Conservation (phyloP, 2,888 invertebrate species). For the Pharmacophagus antenor region DNA sequence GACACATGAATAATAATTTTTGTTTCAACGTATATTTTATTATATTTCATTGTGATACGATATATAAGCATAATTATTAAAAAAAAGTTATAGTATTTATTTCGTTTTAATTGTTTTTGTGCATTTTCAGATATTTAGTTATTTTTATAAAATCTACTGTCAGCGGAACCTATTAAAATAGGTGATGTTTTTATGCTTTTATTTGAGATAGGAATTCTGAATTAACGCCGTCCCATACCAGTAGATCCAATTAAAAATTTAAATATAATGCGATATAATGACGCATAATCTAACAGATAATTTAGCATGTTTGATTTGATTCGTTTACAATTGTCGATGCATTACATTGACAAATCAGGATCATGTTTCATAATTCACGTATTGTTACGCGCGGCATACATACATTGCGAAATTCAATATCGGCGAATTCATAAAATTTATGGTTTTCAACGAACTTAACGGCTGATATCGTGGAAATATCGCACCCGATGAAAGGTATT, state of each 20-base stretch:
- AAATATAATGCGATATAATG: slow-evolving; percentile 6
- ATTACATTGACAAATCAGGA: slow-evolving; percentile 20
- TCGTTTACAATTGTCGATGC: slow-evolving; percentile 19
- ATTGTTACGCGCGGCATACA: slow-evolving; percentile 47
- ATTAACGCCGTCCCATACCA: not conserved
- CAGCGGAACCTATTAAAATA: not conserved
- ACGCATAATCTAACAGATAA: slow-evolving; percentile 7
- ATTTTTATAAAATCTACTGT: too few species aligned
- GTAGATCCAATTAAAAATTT: not conserved
- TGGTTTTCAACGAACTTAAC: slow-evolving; percentile 53
- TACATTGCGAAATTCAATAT: slow-evolving; percentile 69
- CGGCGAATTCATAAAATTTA: slow-evolving; percentile 62
- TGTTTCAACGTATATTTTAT: not conserved
- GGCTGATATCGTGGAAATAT: slow-evolving; percentile 36
- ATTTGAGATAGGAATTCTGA: not conserved
- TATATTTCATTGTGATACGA: too few species aligned
- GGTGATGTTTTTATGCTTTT: not conserved
- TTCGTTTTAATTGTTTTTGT: not conserved
- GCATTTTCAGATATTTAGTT: not conserved
- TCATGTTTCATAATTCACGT: slow-evolving; percentile 29
- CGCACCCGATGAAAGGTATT: slow-evolving; percentile 39
- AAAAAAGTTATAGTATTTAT: too few species aligned
- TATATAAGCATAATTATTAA: too few species aligned
- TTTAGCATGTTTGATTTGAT: slow-evolving; percentile 20
- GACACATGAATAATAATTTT: not conserved